These are phyloP conservation scores for Cerceris rybyensis DNA, from an alignment of 2,888 invertebrate species.

Conservation along the genomic window DNA sequence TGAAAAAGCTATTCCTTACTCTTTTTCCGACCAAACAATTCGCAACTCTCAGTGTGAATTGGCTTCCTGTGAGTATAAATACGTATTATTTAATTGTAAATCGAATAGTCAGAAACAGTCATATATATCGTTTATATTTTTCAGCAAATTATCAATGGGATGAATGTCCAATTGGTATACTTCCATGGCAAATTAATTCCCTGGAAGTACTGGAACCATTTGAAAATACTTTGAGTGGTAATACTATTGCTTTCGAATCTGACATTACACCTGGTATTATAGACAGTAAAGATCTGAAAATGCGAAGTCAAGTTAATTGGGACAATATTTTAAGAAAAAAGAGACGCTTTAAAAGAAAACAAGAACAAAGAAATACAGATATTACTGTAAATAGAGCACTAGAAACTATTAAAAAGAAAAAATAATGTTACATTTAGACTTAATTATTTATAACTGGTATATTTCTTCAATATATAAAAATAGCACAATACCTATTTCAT, in stretches of 20 bases:
- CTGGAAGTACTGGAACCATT: constrained; percentile 61
- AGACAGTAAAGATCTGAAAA: constrained; percentile 62
- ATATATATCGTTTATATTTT: constrained; percentile 52
- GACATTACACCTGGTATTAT: constrained; percentile 72
- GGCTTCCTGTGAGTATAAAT: constrained; percentile 58
- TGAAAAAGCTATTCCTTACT: constrained; percentile 17
- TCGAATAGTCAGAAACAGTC: neutral
- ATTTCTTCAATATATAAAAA: constrained; percentile 7
- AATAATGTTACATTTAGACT: constrained; percentile 24
- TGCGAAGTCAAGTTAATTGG: constrained; percentile 75
- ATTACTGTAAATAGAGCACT: constrained; percentile 70
- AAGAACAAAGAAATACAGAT: constrained; percentile 52
- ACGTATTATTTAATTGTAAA: neutral
- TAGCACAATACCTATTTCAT: constrained; percentile 2
- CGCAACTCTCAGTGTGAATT: constrained; percentile 73
- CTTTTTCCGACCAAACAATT: constrained; percentile 64
- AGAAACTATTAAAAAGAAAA: constrained; percentile 60
- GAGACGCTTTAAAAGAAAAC: constrained; percentile 65
- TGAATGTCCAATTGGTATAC: constrained; percentile 83
- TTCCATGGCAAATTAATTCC: constrained; percentile 82
- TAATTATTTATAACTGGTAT: constrained; percentile 16
- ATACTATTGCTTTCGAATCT: constrained; percentile 42
- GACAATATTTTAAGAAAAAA: constrained; percentile 70
- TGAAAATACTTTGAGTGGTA: constrained; percentile 28
- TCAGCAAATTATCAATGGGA: constrained; percentile 80